These are phyloP conservation scores for Zalophus californianus DNA, from an alignment of 2,797 vertebrate genomes.

Conservation along the genomic window DNA sequence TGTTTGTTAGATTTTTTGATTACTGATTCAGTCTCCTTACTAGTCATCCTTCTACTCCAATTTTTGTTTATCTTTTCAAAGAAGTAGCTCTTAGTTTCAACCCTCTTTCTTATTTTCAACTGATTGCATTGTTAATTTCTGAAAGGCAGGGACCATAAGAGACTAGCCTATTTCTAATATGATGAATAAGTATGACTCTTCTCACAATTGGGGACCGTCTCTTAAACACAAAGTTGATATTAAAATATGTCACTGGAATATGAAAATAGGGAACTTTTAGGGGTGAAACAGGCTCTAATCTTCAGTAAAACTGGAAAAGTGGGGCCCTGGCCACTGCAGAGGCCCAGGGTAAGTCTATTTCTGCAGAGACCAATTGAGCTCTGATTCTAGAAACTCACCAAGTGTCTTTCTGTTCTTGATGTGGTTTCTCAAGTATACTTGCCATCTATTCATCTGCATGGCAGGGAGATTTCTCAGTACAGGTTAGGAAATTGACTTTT, in stretches of 20 bases:
- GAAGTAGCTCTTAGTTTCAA: neutral
- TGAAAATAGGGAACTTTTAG: neutral
- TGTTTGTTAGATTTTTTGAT: neutral
- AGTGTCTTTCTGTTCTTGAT: neutral
- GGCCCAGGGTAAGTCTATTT: neutral
- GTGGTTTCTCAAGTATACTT: neutral
- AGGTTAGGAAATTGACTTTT: neutral
- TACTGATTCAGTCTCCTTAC: neutral
- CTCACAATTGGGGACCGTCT: neutral
- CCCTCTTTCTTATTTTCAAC: neutral
- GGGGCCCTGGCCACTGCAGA: neutral
- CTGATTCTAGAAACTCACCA: neutral
- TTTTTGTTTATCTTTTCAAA: neutral
- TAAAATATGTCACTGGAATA: neutral
- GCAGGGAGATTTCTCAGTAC: neutral
- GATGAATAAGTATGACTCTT: neutral
- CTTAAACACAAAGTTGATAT: neutral
- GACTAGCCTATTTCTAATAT: neutral
- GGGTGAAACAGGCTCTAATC: neutral
- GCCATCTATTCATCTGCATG: neutral
- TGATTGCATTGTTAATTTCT: neutral
- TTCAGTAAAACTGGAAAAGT: neutral
- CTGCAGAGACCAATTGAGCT: neutral
- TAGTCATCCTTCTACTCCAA: neutral
- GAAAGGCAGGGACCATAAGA: neutral